These are phyloP conservation scores for Falco rusticolus DNA, from an alignment of 2,797 vertebrate species.

Conservation along the genomic window DNA sequence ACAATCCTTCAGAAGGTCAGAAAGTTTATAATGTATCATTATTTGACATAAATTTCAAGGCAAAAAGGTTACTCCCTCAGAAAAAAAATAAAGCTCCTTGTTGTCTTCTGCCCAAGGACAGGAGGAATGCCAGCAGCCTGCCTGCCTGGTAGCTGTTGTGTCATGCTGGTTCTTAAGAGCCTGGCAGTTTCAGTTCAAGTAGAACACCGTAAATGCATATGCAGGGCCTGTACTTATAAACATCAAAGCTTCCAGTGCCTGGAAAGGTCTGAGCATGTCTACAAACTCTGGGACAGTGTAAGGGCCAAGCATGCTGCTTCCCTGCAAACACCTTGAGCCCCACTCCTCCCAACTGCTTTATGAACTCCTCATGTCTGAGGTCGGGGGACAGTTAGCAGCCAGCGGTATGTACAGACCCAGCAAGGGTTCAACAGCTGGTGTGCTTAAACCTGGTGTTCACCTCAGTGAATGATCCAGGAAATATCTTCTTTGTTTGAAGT, in stretches of 20 bases:
- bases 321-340: neutral
- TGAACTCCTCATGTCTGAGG: neutral
- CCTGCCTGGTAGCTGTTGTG: neutral
- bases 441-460: neutral
- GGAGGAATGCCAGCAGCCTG: neutral
- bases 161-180: neutral
- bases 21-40: neutral
- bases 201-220: fast-evolving
- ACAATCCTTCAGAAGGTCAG: neutral
- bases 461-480: neutral
- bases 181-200: fast-evolving
- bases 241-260: neutral
- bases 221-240: neutral
- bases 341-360: fast-evolving
- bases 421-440: neutral
- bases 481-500: neutral
- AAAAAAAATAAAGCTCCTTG: neutral
- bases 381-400: neutral
- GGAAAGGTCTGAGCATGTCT: neutral
- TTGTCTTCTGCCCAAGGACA: neutral
- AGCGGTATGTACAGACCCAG: fast-evolving
- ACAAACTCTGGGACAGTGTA: neutral
- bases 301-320: neutral
- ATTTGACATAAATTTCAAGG: neutral
- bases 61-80: neutral